Evolutionary conservation across 2,888 invertebrate genomes (phyloP), one percentile per base, ranked within the genome.

Genomic region (Apocheima hispidaria): DNA sequence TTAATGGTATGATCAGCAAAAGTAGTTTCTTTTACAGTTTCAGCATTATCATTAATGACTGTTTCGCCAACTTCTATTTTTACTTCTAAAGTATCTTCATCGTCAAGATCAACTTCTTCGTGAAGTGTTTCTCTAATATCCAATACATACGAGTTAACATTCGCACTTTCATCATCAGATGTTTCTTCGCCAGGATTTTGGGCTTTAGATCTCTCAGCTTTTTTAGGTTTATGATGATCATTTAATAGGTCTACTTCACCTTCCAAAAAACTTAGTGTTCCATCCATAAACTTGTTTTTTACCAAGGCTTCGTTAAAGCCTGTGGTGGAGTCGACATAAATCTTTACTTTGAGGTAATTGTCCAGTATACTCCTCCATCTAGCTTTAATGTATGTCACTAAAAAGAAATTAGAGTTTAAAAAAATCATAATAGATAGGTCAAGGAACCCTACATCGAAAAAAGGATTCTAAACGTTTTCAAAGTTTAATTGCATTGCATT

Each of bases 261-360:
- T 49, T 60, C 60, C 10, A 54, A 20, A 23, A 61, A 61, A 23
- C 30, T 51, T 4, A 61, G 26, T 21, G 55, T 46, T 18, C 60
- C 60, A 2, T 54, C 50, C n/a, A 44, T 16, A 38, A 26, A 60
- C 23, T 60, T 60, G 20, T 12, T 52, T 16, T 20, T 43, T 4
- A 16, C 9, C 7, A 26, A 14, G 9, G 5, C 10, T 7, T 49
- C 35, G 35, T 49, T 49, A 46, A 4, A 35, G 16, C 26, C 16
- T 41, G 53, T 4, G 5, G 18, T n/a, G 10, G 18, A 16, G 3
- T 12, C 40, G 9, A 12, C 20, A 20, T 21, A 51, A 28, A 51
- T 51, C 18, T 44, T 44, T 14, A 28, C 14, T 44, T 26, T 44
- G 14, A 44, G 43, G 26, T 44, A 44, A 16, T 44, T 36, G 10